Base-by-base conservation (phyloP, 2,113 vertebrate genomes). In the Prietella phreatophila region DNA sequence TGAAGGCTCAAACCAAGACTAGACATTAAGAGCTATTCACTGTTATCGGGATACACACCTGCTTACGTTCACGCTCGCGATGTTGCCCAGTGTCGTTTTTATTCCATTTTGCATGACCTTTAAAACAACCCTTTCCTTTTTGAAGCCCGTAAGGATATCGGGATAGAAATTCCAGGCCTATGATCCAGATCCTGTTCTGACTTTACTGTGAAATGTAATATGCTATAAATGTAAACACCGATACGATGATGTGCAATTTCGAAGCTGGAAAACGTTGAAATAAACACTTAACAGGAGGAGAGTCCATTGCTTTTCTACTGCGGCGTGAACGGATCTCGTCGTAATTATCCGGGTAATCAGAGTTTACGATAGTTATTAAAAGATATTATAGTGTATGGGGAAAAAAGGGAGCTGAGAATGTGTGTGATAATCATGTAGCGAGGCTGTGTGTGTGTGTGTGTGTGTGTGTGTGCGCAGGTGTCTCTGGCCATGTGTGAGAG, bases 381-480 rank as follows among this genome's bases (percentile, higher is more conserved):
- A 61, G 0, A 71, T 20, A 36, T 36, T 39, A 36, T 8, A 71
- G 5, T 39, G 69, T 71, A 67, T 13, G 63, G 19, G n/a, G 39
- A 14, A 33, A 14, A 69, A 73, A 73, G 69, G 19, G 1, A 71
- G 67, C 27, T 71, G 63, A 67, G 63, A 67, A 30, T 17, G 0
- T 63, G 61, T 83, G 82, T 83, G 58, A n/a, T 65, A n/a, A 13
- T 73, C 56, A 47, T 83, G 22, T 65, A 10, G 42, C 0, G 19
- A 61, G 27, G 39, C 17, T 33, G 27, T 67, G 75, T 53, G 27
- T 65, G 75, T 67, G 76, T 65, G 75, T 79, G 42, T 86, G 85
- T 55, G 60, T 82, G 78, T 81, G 85, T 65, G 58, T 65, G 36
- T 86, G 56, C 47, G 22, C 42, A 63, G 76, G 85, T 82, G 47